These are phyloP conservation scores for Tringa solitaria DNA, from an alignment of 2,113 vertebrate species.

Conservation along the genomic window DNA sequence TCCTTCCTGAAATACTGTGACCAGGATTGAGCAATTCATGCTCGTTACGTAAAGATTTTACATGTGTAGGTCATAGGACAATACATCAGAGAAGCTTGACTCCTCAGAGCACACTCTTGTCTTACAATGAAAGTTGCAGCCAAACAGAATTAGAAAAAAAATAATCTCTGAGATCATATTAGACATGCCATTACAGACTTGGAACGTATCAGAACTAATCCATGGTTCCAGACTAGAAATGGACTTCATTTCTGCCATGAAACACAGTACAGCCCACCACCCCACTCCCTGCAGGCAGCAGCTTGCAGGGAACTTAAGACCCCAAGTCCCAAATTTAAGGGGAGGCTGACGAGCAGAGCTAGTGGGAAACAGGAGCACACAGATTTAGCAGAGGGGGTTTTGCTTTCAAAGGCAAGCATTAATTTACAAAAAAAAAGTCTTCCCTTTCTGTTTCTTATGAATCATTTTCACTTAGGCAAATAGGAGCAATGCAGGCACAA, in stretches of 20 bases:
- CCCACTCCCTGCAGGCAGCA: not conserved
- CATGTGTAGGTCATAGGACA: not conserved
- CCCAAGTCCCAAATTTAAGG: not conserved
- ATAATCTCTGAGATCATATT: not conserved
- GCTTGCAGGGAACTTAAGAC: not conserved
- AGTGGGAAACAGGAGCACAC: not conserved
- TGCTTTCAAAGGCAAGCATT: not conserved
- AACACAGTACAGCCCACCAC: not conserved
- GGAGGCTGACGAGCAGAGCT: not conserved
- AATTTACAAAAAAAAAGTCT: not conserved
- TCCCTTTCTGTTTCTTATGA: not conserved
- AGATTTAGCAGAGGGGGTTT: not conserved
- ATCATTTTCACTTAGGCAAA: not conserved
- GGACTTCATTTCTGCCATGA: not conserved
- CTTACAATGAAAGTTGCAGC: not conserved
- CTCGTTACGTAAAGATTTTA: not conserved
- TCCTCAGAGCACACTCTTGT: not conserved
- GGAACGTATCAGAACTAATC: not conserved
- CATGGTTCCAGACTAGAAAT: not conserved
- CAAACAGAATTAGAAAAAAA: not conserved
- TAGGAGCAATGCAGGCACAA: not conserved
- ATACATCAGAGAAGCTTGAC: not conserved
- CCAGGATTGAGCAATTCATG: not conserved
- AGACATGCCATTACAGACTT: not conserved
- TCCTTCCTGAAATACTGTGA: not conserved